phyloP scores from a whole-genome alignment of 2,888 invertebrate genomes.

The Drosophila subquinaria region DNA sequence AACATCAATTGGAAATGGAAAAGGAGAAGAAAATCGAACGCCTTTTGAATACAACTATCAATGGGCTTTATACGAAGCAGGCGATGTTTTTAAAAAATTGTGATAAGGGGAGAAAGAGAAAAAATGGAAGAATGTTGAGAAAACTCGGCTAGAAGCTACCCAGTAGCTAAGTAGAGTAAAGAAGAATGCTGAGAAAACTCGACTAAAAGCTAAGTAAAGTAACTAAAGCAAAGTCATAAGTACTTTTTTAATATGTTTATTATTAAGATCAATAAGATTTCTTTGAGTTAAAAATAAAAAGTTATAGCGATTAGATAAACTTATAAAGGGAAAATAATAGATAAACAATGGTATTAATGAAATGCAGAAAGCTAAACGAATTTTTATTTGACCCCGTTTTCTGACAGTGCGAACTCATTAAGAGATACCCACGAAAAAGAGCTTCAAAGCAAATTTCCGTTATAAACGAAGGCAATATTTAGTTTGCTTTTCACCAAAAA shows the following conservation, averaged over 20 bases:
- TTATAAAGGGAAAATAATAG: no score
- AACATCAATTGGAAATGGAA: slow-evolving; percentile 5
- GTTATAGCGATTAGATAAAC: background rate
- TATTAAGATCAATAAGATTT: background rate
- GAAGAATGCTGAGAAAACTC: no score
- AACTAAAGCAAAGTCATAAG: background rate
- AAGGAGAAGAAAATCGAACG: slow-evolving; percentile 9
- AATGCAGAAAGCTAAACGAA: slow-evolving; percentile 34
- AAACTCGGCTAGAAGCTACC: background rate
- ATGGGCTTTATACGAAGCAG: background rate
- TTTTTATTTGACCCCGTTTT: slow-evolving; percentile 20
- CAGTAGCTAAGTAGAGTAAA: no score
- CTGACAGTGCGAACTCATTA: slow-evolving; percentile 17
- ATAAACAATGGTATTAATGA: background rate
- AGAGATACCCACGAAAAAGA: background rate
- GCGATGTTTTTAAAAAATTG: background rate
- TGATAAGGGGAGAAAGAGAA: background rate
- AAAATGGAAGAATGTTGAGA: background rate
- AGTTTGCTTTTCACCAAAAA: slow-evolving; percentile 11
- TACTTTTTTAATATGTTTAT: background rate
- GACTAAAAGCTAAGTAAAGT: background rate
- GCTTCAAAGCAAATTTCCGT: slow-evolving; percentile 10
- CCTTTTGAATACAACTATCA: slow-evolving; percentile 14
- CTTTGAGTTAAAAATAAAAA: background rate
- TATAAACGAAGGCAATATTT: slow-evolving; percentile 11